A percentile compares a stretch with the other conserved stretches of the same genome.
phyloP scores from a whole-genome alignment of 2,888 invertebrate genomes.

The Arrhopalites spinosus region DNA sequence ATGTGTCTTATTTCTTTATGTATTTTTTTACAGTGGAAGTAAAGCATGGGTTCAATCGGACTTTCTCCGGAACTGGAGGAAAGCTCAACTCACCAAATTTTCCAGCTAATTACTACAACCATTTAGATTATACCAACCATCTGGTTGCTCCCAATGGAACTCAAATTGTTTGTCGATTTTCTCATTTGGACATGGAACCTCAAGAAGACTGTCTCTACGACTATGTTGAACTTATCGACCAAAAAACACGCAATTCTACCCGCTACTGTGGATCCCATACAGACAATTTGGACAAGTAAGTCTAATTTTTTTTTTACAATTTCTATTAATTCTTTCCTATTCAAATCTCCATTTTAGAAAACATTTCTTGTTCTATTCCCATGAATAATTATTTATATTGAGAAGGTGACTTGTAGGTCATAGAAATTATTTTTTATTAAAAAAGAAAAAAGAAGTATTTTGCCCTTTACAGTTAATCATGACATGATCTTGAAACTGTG shows the following conservation, averaged over 20 bases:
- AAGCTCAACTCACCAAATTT: constrained; percentile 71
- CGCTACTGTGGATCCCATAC: constrained; percentile 49
- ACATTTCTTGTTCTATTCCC: not conserved
- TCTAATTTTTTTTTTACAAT: not conserved
- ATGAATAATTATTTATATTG: too few relatives aligned
- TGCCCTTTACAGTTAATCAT: too few relatives aligned
- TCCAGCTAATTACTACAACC: constrained; percentile 73
- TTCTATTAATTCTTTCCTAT: not conserved
- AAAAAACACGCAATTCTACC: constrained; percentile 47
- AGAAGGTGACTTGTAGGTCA: too few relatives aligned
- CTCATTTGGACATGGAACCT: constrained; percentile 72
- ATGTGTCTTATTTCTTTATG: too few relatives aligned
- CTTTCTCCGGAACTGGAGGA: constrained; percentile 70
- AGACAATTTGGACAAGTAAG: constrained; percentile 51
- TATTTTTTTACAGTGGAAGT: constrained; percentile 63
- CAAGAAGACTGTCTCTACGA: constrained; percentile 81
- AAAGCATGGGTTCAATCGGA: constrained; percentile 65
- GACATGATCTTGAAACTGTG: too few relatives aligned
- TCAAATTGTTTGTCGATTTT: constrained; percentile 72
- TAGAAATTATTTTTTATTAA: too few relatives aligned
- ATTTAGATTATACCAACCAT: constrained; percentile 72
- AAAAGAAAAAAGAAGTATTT: too few relatives aligned
- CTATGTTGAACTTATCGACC: constrained; percentile 69
- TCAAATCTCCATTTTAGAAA: not conserved
- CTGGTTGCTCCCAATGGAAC: constrained; percentile 70